A percentile compares a stretch with the other conserved stretches of the same genome.
Conservation (phyloP, 2,797 vertebrate genomes). For the Ctenosaura bakeri region DNA sequence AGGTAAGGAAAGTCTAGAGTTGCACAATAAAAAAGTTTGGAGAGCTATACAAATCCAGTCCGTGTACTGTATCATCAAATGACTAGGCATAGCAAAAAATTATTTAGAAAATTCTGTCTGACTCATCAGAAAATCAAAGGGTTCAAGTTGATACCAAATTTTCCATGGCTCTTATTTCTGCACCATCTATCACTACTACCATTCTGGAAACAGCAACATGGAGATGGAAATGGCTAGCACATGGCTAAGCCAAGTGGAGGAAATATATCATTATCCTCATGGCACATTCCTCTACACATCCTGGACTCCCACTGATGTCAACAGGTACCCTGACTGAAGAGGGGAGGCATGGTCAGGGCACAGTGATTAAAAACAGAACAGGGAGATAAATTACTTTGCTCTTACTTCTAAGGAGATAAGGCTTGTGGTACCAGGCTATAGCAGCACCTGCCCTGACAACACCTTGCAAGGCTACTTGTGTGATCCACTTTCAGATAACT, state of each 20-base stretch:
- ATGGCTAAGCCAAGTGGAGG: slow-evolving; percentile 28
- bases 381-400: slow-evolving; percentile 60
- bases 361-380: slow-evolving; percentile 41
- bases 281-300: slow-evolving; percentile 58
- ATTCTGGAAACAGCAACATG: slow-evolving; percentile 10
- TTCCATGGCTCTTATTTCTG: slow-evolving; percentile 7
- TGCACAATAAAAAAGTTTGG: too few relatives aligned
- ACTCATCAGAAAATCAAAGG: background rate
- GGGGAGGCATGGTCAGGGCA: slow-evolving; percentile 36
- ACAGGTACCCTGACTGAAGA: slow-evolving; percentile 45
- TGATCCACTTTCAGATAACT: slow-evolving; percentile 60
- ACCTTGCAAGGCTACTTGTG: slow-evolving; percentile 36
- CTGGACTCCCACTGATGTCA: slow-evolving; percentile 61
- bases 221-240: slow-evolving; percentile 30
- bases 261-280: slow-evolving; percentile 40
- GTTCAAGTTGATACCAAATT: slow-evolving; percentile 36
- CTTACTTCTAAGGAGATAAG: slow-evolving; percentile 60
- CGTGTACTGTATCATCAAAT: slow-evolving; percentile 1
- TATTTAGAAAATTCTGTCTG: background rate
- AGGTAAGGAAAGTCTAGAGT: too few relatives aligned
- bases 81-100: background rate
- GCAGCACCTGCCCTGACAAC: slow-evolving; percentile 56
- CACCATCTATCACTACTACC: slow-evolving; percentile 28
- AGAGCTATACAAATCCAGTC: too few relatives aligned
- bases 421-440: slow-evolving; percentile 73